phyloP scores from a whole-genome alignment of 2,113 vertebrate species.

The Ophthalmotilapia sp. region DNA sequence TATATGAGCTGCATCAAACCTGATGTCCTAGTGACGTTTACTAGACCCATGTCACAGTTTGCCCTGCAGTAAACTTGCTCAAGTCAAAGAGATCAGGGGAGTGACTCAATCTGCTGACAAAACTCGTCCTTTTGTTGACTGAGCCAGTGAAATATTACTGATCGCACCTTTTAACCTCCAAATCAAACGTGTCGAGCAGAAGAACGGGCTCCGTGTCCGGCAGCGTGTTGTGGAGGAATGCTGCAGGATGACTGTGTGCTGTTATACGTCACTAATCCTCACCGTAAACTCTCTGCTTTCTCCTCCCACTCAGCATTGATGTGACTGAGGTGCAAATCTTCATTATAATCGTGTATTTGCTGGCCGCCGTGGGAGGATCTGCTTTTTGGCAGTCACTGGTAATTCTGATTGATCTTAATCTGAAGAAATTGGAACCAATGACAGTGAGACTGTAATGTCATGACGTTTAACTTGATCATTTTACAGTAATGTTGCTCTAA shows the following conservation, averaged over 20 bases:
- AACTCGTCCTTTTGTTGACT: background rate
- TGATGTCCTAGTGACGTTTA: background rate
- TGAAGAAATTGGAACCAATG: background rate
- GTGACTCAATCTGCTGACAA: background rate
- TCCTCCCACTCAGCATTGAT: slow-evolving; percentile 91
- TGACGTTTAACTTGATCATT: background rate
- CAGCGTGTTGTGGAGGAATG: slow-evolving; percentile 3
- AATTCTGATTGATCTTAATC: slow-evolving; percentile 56
- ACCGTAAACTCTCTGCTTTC: slow-evolving; percentile 70
- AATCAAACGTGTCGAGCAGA: background rate
- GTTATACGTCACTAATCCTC: slow-evolving; percentile 63
- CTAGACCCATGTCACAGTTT: background rate
- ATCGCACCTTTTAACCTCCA: background rate
- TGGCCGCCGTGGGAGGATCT: slow-evolving; percentile 97
- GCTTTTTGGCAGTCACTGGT: slow-evolving; percentile 98
- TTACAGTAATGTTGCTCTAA: background rate
- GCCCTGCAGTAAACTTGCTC: background rate
- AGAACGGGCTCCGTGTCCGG: background rate
- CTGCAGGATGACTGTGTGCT: background rate
- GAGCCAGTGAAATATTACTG: background rate
- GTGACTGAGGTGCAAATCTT: slow-evolving; percentile 99
- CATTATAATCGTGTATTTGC: slow-evolving; percentile 98
- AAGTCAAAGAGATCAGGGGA: background rate
- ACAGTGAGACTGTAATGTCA: background rate
- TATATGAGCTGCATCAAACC: background rate